Evolutionary conservation across 2,888 invertebrate genomes (phyloP).

Genomic region (Drosophila percnosoma): DNA sequence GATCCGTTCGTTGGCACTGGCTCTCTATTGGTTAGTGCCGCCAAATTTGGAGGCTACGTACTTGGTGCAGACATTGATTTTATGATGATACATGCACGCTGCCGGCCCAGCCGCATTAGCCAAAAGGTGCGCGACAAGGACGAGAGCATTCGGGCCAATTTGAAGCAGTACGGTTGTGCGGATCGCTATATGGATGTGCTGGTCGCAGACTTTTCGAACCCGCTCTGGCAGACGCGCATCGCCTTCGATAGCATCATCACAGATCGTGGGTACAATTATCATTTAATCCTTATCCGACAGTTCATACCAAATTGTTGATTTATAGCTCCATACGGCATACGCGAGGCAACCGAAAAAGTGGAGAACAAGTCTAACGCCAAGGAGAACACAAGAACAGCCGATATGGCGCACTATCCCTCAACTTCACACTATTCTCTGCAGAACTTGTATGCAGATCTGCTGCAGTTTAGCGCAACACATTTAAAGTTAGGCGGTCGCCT

Average conservation of each 20-base stretch:
- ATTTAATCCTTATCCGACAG: background rate
- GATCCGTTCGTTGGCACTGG: conserved; percentile 96
- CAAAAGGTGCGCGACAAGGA: conserved; percentile 92
- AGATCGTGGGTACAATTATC: conserved; percentile 90
- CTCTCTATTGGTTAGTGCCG: conserved; percentile 93
- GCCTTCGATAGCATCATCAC: conserved; percentile 96
- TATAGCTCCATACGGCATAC: conserved; percentile 97
- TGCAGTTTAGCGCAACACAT: conserved; percentile 92
- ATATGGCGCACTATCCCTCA: conserved; percentile 91
- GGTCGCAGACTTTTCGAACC: conserved; percentile 95
- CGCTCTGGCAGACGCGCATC: conserved; percentile 90
- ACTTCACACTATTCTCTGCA: conserved; percentile 94
- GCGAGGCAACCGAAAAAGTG: conserved; percentile 95
- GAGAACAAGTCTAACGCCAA: conserved; percentile 82
- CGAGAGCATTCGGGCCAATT: conserved; percentile 95
- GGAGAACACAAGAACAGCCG: conserved; percentile 88
- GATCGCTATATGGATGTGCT: conserved; percentile 93
- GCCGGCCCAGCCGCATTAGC: conserved; percentile 91
- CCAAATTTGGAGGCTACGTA: conserved; percentile 94
- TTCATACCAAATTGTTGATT: background rate
- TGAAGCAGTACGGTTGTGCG: conserved; percentile 93
- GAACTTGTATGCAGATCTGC: conserved; percentile 93
- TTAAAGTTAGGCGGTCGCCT: conserved; percentile 91
- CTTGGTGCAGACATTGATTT: conserved; percentile 97
- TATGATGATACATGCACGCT: conserved; percentile 95